Percentiles rank a stretch among this genome's conserved stretches.
These are phyloP conservation scores for Thamnophis elegans DNA, from an alignment of 2,797 vertebrate species.

Conservation along the genomic window DNA sequence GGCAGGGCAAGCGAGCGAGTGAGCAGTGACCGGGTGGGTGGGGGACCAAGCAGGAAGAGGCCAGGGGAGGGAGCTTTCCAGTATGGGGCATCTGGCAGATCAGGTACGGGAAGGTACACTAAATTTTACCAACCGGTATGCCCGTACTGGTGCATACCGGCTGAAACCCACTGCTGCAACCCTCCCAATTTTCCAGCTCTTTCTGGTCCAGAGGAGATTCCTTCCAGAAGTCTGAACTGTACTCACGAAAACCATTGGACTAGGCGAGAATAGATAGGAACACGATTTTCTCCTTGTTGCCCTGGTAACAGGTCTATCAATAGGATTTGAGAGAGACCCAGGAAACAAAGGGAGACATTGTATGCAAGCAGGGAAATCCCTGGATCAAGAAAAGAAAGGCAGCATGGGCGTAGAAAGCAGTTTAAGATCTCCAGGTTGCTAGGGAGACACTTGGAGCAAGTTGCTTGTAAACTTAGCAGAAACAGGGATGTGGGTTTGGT, in stretches of 20 bases:
- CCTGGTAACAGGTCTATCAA: constrained; percentile 4
- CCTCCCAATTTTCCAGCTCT: not conserved
- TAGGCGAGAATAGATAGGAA: not conserved
- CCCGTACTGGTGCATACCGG: no score
- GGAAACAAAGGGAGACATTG: not conserved
- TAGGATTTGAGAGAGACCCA: not conserved
- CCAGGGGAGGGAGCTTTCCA: no score
- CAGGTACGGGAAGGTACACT: no score
- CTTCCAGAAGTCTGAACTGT: not conserved
- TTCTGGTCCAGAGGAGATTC: not conserved
- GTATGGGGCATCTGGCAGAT: no score
- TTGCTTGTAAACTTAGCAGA: constrained; percentile 14
- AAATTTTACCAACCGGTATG: no score
- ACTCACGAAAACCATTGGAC: not conserved
- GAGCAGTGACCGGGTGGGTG: no score
- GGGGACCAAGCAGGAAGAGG: no score
- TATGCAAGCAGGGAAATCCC: constrained; percentile 59
- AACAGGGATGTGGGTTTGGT: not conserved
- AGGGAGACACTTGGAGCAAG: constrained; percentile 36
- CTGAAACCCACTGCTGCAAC: no score
- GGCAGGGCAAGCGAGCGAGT: no score
- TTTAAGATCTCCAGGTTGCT: constrained; percentile 19
- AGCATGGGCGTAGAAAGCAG: constrained; percentile 45
- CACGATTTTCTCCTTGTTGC: not conserved
- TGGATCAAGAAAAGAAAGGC: constrained; percentile 15